These are phyloP conservation scores for Ostrea edulis DNA, from an alignment of 1,140 invertebrate species.

Conservation along the genomic window DNA sequence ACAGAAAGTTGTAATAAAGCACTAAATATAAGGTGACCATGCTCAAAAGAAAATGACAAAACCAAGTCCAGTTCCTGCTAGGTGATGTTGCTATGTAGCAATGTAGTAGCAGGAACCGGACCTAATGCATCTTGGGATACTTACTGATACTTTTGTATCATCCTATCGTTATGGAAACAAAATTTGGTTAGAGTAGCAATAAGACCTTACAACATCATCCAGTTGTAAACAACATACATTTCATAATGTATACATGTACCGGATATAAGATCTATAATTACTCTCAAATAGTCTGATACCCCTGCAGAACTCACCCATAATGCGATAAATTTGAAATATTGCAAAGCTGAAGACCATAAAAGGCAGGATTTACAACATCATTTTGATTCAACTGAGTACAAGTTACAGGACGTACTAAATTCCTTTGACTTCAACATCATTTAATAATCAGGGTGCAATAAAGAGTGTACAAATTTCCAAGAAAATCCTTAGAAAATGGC, in stretches of 20 bases:
- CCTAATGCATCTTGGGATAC: constrained; percentile 46
- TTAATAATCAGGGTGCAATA: too few relatives aligned
- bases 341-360: too few relatives aligned
- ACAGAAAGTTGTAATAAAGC: not conserved
- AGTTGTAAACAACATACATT: not conserved
- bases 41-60: constrained; percentile 17
- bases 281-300: not conserved
- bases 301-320: too few relatives aligned
- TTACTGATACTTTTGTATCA: constrained; percentile 67
- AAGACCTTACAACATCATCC: not conserved
- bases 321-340: too few relatives aligned
- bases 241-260: not conserved
- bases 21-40: constrained; percentile 20
- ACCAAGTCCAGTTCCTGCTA: constrained; percentile 19
- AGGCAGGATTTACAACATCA: too few relatives aligned
- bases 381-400: too few relatives aligned
- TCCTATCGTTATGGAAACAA: constrained; percentile 56
- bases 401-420: too few relatives aligned
- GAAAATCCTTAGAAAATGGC: too few relatives aligned
- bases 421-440: too few relatives aligned
- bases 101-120: not conserved
- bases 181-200: not conserved
- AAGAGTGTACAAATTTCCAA: too few relatives aligned
- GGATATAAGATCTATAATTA: not conserved
- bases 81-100: not conserved